A percentile compares a stretch with the other conserved stretches of the same genome.
Conservation (phyloP, 1,140 invertebrate genomes). For the Triops cancriformis region DNA sequence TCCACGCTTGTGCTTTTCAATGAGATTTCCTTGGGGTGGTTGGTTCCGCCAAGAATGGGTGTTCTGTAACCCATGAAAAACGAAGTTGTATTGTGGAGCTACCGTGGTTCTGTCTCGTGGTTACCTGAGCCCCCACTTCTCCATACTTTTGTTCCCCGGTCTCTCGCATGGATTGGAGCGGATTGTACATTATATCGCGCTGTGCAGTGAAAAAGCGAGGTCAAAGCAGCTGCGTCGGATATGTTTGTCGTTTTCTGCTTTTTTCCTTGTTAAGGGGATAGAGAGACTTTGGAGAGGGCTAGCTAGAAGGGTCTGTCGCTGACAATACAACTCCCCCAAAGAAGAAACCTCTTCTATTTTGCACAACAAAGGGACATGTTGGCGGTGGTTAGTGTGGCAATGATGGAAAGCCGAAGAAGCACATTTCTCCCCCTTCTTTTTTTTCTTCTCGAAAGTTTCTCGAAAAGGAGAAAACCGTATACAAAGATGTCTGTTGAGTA, state of each 20-base stretch:
- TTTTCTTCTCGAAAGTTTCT: background rate
- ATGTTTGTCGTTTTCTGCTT: background rate
- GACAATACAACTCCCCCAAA: background rate
- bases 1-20: too few relatives aligned
- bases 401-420: background rate
- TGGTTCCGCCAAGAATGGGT: too few relatives aligned
- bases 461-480: background rate
- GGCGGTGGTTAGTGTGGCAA: constrained; percentile 9
- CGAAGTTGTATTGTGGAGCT: background rate
- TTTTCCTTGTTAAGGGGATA: background rate
- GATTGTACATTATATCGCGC: background rate
- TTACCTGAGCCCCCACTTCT: constrained; percentile 8
- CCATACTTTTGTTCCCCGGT: background rate
- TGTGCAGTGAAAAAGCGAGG: background rate
- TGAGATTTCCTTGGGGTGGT: too few relatives aligned
- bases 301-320: background rate
- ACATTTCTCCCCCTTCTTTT: background rate
- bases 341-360: background rate
- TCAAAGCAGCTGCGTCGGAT: background rate
- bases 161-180: constrained; percentile 6
- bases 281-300: background rate
- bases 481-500: too few relatives aligned
- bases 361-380: background rate
- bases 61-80: too few relatives aligned
- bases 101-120: constrained; percentile 4